Percentiles rank a stretch among this genome's conserved stretches.
These are phyloP conservation scores for Mirounga angustirostris DNA, from an alignment of 2,113 vertebrate species.

Conservation along the genomic window DNA sequence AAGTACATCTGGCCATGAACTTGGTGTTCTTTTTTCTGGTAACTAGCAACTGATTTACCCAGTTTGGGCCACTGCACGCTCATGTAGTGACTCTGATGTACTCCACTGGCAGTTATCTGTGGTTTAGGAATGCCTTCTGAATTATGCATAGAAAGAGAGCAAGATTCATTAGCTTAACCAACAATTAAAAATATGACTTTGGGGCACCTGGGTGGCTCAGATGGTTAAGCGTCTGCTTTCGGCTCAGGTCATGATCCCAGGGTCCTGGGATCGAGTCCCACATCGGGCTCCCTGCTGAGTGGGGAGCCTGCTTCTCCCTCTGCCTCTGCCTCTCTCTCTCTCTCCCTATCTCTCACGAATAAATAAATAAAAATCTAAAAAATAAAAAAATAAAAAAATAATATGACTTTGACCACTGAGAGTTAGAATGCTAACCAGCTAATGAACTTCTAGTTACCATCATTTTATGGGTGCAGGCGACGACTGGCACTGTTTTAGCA, in stretches of 20 bases:
- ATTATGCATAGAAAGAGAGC: background rate
- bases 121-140: background rate
- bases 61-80: background rate
- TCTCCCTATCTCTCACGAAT: too few relatives aligned
- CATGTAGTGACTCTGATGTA: background rate
- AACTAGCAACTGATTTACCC: background rate
- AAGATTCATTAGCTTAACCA: background rate
- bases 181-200: background rate
- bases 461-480: background rate
- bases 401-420: background rate
- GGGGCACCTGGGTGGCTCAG: too few relatives aligned
- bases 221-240: too few relatives aligned
- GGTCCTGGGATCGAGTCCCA: too few relatives aligned
- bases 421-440: background rate
- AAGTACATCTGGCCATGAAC: too few relatives aligned
- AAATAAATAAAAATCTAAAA: too few relatives aligned
- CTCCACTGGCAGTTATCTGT: background rate
- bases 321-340: too few relatives aligned
- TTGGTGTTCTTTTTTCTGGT: background rate
- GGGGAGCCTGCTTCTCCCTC: too few relatives aligned
- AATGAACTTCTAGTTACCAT: background rate
- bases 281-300: too few relatives aligned
- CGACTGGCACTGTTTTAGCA: background rate
- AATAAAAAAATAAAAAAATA: too few relatives aligned
- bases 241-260: too few relatives aligned